Percentiles rank a stretch among this genome's conserved stretches.
These are phyloP conservation scores for Microdon myrmicae DNA, from an alignment of 2,888 invertebrate species.

Conservation along the genomic window DNA sequence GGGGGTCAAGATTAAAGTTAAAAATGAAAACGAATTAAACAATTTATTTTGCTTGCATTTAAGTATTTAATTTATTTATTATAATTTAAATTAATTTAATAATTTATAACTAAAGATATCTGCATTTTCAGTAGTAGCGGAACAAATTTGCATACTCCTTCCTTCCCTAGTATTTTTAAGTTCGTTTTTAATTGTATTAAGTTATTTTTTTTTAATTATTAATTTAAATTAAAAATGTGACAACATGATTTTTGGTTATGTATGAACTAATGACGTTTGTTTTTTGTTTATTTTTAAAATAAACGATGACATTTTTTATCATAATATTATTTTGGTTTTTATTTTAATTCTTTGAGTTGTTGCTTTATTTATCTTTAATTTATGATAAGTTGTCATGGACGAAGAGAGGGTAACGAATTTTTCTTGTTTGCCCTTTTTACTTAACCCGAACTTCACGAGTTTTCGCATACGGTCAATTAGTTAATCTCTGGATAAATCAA, in stretches of 20 bases:
- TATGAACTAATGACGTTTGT: no score
- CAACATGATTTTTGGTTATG: conserved; percentile 43
- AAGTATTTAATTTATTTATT: conserved; percentile 52
- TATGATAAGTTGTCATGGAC: no score
- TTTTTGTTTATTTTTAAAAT: conserved; percentile 39
- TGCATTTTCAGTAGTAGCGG: conserved; percentile 40
- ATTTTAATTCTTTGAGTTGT: conserved; percentile 1
- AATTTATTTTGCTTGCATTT: conserved; percentile 23
- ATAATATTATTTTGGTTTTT: conserved; percentile 27
- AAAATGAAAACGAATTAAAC: conserved; percentile 3
- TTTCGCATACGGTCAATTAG: no score
- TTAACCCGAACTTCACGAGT: no score
- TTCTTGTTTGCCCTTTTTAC: no score
- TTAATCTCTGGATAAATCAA: no score
- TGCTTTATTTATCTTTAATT: not conserved
- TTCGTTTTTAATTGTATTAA: conserved; percentile 47
- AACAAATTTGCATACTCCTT: conserved; percentile 39
- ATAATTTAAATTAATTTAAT: conserved; percentile 35
- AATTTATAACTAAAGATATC: conserved; percentile 32
- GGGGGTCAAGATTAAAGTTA: conserved; percentile 4
- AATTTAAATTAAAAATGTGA: conserved; percentile 27
- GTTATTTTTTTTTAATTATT: conserved; percentile 40
- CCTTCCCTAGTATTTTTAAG: conserved; percentile 27
- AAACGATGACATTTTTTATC: conserved; percentile 44
- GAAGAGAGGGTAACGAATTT: no score